Evolutionary conservation across 2,888 invertebrate genomes (phyloP).

Genomic region (Campoplex nolae): DNA sequence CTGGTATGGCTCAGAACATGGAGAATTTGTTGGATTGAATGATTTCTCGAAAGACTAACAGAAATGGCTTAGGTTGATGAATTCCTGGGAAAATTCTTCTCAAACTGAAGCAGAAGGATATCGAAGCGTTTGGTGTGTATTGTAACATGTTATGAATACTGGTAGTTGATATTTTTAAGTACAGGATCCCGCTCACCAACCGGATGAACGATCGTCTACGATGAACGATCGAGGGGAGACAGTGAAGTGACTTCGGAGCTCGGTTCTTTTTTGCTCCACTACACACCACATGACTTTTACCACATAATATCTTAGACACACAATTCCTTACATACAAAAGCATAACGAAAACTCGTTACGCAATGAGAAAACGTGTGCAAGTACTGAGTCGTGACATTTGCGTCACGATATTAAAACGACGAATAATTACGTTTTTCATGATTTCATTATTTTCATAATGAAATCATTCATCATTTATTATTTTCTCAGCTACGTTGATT

Average conservation of each 20-base stretch:
- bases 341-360: conserved; percentile 52
- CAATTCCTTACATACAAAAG: conserved; percentile 8
- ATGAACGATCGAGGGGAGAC: conserved; percentile 52
- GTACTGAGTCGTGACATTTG: conserved; percentile 46
- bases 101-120: conserved; percentile 8
- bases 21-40: not conserved
- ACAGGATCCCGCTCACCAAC: conserved; percentile 48
- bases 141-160: conserved; percentile 1
- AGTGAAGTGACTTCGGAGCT: conserved; percentile 45
- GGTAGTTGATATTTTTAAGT: conserved; percentile 25
- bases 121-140: conserved; percentile 16
- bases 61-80: not conserved
- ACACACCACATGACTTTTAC: conserved; percentile 23
- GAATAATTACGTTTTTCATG: conserved; percentile 35
- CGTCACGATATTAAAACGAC: conserved; percentile 44
- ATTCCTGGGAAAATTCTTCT: not conserved
- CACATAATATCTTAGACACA: conserved; percentile 14
- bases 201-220: conserved; percentile 61
- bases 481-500: conserved; percentile 1
- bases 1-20: too few species aligned
- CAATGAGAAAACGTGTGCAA: conserved; percentile 52
- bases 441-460: conserved; percentile 27
- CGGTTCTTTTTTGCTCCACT: conserved; percentile 43
- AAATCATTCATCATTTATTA: conserved; percentile 13
- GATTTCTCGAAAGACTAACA: not conserved